Evolutionary conservation across 2,113 vertebrate species (phyloP).

Genomic region (Gasterosteus nipponicus): DNA sequence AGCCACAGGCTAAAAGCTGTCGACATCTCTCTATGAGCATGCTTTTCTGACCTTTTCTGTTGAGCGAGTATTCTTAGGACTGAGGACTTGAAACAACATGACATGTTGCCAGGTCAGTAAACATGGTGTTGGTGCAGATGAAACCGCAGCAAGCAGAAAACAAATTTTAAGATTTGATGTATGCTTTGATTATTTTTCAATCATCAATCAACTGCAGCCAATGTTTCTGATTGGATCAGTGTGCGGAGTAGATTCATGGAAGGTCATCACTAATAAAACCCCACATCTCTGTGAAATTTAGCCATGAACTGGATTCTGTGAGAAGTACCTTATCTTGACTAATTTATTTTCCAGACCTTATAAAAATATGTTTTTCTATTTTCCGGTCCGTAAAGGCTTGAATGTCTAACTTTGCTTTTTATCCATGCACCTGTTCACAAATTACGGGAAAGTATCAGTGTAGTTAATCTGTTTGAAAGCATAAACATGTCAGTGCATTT

Average conservation of each 20-base stretch:
- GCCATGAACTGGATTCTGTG: not conserved
- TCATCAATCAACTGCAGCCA: not conserved
- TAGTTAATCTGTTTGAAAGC: constrained; percentile 29
- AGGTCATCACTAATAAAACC: not conserved
- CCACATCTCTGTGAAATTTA: not conserved
- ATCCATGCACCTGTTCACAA: constrained; percentile 26
- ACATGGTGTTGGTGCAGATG: constrained; percentile 73
- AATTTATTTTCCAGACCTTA: not conserved
- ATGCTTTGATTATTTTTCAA: constrained; percentile 29
- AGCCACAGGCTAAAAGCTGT: constrained; percentile 83
- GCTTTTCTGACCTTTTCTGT: constrained; percentile 83
- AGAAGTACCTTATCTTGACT: not conserved
- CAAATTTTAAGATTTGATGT: constrained; percentile 46
- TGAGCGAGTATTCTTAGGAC: constrained; percentile 79
- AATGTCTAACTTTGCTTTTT: constrained; percentile 5
- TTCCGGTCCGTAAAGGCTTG: not conserved
- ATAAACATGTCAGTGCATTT: constrained; percentile 17
- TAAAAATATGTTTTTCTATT: not conserved
- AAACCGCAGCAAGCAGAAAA: constrained; percentile 47
- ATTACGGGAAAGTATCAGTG: constrained; percentile 14
- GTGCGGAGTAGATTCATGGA: not conserved
- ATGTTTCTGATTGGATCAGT: constrained; percentile 6
- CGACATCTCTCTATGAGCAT: constrained; percentile 79
- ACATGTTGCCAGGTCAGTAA: constrained; percentile 83
- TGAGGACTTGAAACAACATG: constrained; percentile 81